Evolutionary conservation across 2,797 vertebrate species (phyloP).

Genomic region (Sebastiscus tertius): DNA sequence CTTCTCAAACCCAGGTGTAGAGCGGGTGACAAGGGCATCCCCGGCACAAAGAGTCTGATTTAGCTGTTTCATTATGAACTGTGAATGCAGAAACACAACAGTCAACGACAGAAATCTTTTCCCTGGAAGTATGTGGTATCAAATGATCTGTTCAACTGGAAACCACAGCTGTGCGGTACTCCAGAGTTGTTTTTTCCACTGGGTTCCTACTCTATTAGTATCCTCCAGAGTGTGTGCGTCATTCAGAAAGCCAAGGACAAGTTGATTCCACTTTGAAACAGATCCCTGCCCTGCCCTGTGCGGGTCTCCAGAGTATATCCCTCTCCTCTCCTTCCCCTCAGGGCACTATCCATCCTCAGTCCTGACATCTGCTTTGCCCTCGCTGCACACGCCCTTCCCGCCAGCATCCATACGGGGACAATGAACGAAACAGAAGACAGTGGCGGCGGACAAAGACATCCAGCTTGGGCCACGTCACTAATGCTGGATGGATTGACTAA

Average conservation of each 20-base stretch:
- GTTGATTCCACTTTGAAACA: constrained; percentile 53
- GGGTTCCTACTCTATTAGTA: constrained; percentile 12
- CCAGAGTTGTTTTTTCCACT: constrained; percentile 15
- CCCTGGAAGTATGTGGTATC: neutral
- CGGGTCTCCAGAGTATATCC: constrained; percentile 52
- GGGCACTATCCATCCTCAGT: constrained; percentile 59
- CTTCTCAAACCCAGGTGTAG: constrained; percentile 9
- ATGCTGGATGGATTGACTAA: constrained; percentile 16
- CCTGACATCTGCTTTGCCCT: constrained; percentile 67
- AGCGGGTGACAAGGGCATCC: neutral
- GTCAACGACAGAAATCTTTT: neutral
- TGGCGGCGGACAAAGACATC: constrained; percentile 44
- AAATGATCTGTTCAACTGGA: neutral
- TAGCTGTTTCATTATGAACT: neutral
- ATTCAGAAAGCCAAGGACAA: constrained; percentile 46
- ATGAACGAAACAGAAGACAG: constrained; percentile 53
- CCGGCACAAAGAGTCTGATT: neutral
- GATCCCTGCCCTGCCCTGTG: constrained; percentile 32
- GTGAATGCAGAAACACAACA: neutral
- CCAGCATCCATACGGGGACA: constrained; percentile 56
- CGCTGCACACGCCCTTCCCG: constrained; percentile 44
- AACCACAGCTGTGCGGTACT: constrained; percentile 1
- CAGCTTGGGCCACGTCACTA: constrained; percentile 16
- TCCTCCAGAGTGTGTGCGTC: constrained; percentile 14
- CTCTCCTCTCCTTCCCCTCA: constrained; percentile 37